These are phyloP conservation scores for Drosophila leontia DNA, from an alignment of 1,140 invertebrate species.

Conservation along the genomic window DNA sequence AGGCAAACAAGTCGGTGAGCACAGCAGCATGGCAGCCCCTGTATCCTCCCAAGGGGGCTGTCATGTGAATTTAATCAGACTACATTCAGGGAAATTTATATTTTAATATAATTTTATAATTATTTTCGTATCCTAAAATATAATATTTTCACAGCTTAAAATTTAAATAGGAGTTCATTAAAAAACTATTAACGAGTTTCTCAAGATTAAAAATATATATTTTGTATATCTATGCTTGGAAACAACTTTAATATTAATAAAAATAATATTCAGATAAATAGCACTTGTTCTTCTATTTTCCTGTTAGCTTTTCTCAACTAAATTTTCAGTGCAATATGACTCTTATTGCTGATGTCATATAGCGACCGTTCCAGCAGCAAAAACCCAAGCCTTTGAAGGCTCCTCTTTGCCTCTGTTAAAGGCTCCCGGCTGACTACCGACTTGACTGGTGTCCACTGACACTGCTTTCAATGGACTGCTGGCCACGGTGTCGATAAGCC, in stretches of 20 bases:
- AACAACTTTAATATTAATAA: neutral
- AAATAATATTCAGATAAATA: neutral
- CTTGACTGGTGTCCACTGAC: slow-evolving; percentile 2
- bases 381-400: slow-evolving; percentile 8
- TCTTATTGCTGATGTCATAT: slow-evolving; percentile 8
- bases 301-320: no score
- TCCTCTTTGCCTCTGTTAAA: slow-evolving; percentile 18
- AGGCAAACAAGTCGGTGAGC: slow-evolving; percentile 11
- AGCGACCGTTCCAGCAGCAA: neutral
- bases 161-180: neutral
- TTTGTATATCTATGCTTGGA: neutral
- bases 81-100: slow-evolving; percentile 4
- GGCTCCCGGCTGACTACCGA: neutral
- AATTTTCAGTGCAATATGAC: neutral
- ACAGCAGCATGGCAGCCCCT: neutral
- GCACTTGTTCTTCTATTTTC: neutral
- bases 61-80: slow-evolving; percentile 28
- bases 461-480: slow-evolving; percentile 16
- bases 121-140: neutral
- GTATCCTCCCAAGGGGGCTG: neutral
- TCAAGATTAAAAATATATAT: neutral
- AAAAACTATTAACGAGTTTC: no score
- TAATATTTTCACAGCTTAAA: neutral
- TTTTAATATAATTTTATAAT: neutral
- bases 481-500: slow-evolving; percentile 53